These are phyloP conservation scores for Speoplatyrhinus poulsoni DNA, from an alignment of 2,113 vertebrate genomes.

Conservation along the genomic window DNA sequence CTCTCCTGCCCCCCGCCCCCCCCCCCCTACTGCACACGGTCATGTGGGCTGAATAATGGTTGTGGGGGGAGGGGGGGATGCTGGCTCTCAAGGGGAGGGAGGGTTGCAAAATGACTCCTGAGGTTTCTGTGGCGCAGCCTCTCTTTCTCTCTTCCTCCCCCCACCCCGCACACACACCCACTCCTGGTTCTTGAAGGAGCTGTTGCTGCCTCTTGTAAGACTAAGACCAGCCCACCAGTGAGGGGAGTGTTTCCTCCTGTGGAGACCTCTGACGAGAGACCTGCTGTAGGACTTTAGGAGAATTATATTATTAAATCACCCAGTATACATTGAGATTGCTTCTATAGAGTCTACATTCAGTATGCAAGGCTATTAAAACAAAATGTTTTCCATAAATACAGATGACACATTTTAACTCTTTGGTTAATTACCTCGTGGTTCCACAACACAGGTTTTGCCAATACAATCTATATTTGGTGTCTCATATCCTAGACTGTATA, in stretches of 20 bases:
- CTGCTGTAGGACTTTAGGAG: slow-evolving; percentile 31
- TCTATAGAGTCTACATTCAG: too few species aligned
- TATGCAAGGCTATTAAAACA: too few species aligned
- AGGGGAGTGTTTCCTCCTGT: slow-evolving; percentile 31
- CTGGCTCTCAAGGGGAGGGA: slow-evolving; percentile 13
- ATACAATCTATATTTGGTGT: too few species aligned
- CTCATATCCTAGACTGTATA: too few species aligned
- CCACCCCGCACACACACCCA: not conserved
- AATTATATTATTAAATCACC: too few species aligned
- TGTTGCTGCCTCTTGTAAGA: slow-evolving; percentile 25
- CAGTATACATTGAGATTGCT: too few species aligned
- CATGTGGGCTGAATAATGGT: slow-evolving; percentile 9
- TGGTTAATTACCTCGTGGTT: too few species aligned
- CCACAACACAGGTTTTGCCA: too few species aligned
- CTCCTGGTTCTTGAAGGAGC: slow-evolving; percentile 4
- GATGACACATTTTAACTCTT: too few species aligned
- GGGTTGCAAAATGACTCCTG: slow-evolving; percentile 35
- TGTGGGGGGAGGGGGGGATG: slow-evolving; percentile 3
- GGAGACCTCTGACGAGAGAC: slow-evolving; percentile 42
- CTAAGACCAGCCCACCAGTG: slow-evolving; percentile 19
- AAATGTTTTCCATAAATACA: too few species aligned
- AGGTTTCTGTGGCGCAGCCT: slow-evolving; percentile 34
- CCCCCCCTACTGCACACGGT: slow-evolving; percentile 23
- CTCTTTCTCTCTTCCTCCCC: not conserved
- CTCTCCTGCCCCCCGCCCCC: not conserved